These are phyloP conservation scores for Trissolcus brochymenae DNA, from an alignment of 2,888 invertebrate species.

Conservation along the genomic window DNA sequence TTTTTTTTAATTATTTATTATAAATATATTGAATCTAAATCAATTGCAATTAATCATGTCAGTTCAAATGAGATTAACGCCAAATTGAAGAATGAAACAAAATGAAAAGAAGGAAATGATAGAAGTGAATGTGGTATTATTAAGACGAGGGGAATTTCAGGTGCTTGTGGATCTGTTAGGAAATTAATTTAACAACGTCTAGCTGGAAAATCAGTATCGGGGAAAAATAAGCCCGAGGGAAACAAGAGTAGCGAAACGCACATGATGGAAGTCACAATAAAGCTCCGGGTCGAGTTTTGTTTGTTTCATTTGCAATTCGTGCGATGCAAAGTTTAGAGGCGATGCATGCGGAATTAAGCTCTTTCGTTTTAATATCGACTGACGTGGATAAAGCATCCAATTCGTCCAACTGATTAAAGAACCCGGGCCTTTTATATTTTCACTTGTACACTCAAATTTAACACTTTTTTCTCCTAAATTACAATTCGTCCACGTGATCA, in stretches of 20 bases:
- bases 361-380: conserved; percentile 26
- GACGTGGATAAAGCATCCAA: conserved; percentile 4
- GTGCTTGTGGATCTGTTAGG: too few relatives aligned
- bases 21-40: neutral
- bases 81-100: too few relatives aligned
- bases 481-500: too few relatives aligned
- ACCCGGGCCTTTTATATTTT: neutral
- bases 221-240: conserved; percentile 11
- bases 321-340: conserved; percentile 12
- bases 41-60: neutral
- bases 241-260: conserved; percentile 20
- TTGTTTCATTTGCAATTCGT: conserved; percentile 23
- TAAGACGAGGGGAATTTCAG: too few relatives aligned
- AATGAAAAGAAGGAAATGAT: too few relatives aligned
- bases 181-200: conserved; percentile 17
- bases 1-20: neutral
- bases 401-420: conserved; percentile 7
- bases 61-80: too few relatives aligned
- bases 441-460: too few relatives aligned
- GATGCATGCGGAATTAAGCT: conserved; percentile 17
- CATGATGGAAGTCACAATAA: conserved; percentile 26
- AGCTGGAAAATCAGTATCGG: conserved; percentile 20
- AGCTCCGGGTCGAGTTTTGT: conserved; percentile 12
- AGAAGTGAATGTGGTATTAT: too few relatives aligned
- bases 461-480: too few relatives aligned